A percentile compares a stretch with the other conserved stretches of the same genome.
Conservation (phyloP, 2,797 vertebrate genomes). For the Tenualosa thibaudeaui region DNA sequence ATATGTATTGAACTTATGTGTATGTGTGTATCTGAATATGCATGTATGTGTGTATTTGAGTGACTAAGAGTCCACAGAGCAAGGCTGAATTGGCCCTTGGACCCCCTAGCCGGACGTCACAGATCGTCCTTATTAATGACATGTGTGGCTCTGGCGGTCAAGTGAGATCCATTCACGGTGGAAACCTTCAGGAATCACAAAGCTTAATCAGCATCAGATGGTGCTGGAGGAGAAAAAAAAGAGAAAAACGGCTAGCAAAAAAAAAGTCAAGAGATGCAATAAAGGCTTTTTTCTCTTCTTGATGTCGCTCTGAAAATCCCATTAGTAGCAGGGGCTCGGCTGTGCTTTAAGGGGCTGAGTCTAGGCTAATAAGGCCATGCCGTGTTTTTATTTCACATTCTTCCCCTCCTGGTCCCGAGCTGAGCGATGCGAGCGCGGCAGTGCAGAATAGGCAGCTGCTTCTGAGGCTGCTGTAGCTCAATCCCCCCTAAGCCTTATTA, state of each 20-base stretch:
- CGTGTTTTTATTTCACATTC: constrained; percentile 19
- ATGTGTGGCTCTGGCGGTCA: constrained; percentile 31
- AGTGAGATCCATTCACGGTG: constrained; percentile 27
- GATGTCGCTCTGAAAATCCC: constrained; percentile 42
- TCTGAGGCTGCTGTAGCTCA: constrained; percentile 22
- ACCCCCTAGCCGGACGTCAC: constrained; percentile 19
- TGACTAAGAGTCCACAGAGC: background rate
- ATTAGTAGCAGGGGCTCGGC: constrained; percentile 43
- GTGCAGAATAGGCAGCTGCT: constrained; percentile 41
- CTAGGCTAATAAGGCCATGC: constrained; percentile 47
- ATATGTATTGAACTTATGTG: background rate
- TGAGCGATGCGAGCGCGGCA: background rate
- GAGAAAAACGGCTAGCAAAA: background rate
- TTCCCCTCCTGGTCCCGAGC: constrained; percentile 28
- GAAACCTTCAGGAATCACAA: constrained; percentile 43
- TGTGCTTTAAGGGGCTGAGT: constrained; percentile 54
- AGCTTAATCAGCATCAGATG: constrained; percentile 70
- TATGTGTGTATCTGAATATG: background rate
- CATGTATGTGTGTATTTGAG: background rate
- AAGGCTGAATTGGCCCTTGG: background rate
- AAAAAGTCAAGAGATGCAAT: constrained; percentile 38
- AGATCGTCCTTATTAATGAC: constrained; percentile 46
- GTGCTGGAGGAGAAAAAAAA: constrained; percentile 57
- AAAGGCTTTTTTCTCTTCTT: constrained; percentile 42
- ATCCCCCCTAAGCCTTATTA: constrained; percentile 71